Evolutionary conservation across 2,888 invertebrate species (phyloP).

Genomic region (Branchipolynoe longqiensis): DNA sequence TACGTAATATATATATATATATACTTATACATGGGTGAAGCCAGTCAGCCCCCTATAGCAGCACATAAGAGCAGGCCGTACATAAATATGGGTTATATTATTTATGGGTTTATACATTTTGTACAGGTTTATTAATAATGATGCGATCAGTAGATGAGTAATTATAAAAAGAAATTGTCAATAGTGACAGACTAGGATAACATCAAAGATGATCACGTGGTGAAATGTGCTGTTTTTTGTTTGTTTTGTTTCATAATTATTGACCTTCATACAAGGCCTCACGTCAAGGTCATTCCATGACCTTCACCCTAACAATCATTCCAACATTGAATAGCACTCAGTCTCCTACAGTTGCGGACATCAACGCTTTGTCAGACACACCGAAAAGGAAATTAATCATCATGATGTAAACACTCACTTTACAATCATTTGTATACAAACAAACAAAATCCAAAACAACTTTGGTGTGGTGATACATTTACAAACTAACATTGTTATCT

Average conservation of each 20-base stretch:
- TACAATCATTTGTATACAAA: slow-evolving; percentile 36
- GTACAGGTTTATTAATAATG: slow-evolving; percentile 37
- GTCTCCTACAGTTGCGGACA: background rate
- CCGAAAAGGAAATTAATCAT: background rate
- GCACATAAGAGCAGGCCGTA: slow-evolving; percentile 32
- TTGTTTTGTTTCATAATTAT: background rate
- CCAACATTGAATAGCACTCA: slow-evolving; percentile 26
- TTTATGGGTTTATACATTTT: slow-evolving; percentile 40
- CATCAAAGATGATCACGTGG: slow-evolving; percentile 32
- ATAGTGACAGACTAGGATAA: slow-evolving; percentile 42
- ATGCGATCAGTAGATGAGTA: slow-evolving; percentile 45
- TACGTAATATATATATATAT: too few relatives aligned
- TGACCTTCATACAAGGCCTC: slow-evolving; percentile 11
- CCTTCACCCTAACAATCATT: slow-evolving; percentile 28
- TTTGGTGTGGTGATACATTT: slow-evolving; percentile 16
- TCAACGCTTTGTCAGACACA: background rate
- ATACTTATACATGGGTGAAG: slow-evolving; percentile 2
- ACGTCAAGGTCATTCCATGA: slow-evolving; percentile 27
- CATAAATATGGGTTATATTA: slow-evolving; percentile 39
- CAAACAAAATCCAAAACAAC: background rate
- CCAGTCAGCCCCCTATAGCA: slow-evolving; percentile 40
- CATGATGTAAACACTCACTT: background rate
- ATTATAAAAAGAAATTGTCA: slow-evolving; percentile 20
- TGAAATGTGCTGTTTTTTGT: slow-evolving; percentile 2
- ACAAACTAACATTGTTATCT: background rate